A percentile compares a stretch with the other conserved stretches of the same genome.
phyloP scores from a whole-genome alignment of 2,888 invertebrate genomes.

The Ellobium chinense region DNA sequence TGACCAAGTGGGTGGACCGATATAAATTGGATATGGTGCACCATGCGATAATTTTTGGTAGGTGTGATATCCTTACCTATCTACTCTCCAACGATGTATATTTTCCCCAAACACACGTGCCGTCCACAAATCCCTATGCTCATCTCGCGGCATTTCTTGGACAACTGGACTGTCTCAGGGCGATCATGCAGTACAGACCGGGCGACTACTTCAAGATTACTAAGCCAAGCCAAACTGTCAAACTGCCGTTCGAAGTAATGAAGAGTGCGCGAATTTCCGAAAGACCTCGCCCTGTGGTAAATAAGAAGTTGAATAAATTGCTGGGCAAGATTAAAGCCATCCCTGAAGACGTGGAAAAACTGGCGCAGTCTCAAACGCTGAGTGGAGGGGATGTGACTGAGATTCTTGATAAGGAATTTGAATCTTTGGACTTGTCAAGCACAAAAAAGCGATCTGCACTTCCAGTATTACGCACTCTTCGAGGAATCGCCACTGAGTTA shows the following conservation, averaged over 20 bases:
- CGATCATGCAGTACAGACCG: slow-evolving; percentile 18
- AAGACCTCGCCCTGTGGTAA: neutral
- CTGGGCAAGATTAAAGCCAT: neutral
- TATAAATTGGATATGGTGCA: slow-evolving; percentile 20
- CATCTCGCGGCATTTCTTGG: slow-evolving; percentile 37
- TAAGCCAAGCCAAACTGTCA: neutral
- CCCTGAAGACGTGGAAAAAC: neutral
- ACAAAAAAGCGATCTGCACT: too few species aligned
- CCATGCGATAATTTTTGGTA: neutral
- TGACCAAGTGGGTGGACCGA: slow-evolving; percentile 3
- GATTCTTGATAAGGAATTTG: too few species aligned
- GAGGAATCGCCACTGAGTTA: too few species aligned
- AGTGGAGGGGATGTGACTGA: too few species aligned
- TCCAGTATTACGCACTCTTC: too few species aligned
- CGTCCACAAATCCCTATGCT: slow-evolving; percentile 22
- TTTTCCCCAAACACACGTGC: slow-evolving; percentile 15
- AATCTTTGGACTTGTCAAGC: too few species aligned
- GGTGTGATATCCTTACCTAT: slow-evolving; percentile 2
- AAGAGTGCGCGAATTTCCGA: too few species aligned
- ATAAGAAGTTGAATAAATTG: neutral
- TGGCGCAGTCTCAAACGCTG: neutral
- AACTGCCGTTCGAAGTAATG: slow-evolving; percentile 13
- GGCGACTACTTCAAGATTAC: slow-evolving; percentile 1
- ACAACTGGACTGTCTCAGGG: slow-evolving; percentile 4
- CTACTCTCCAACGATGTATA: neutral